Percentiles rank a stretch among this genome's conserved stretches.
These are phyloP conservation scores for Ptilodon capucinus DNA, from an alignment of 2,888 invertebrate species.

Conservation along the genomic window DNA sequence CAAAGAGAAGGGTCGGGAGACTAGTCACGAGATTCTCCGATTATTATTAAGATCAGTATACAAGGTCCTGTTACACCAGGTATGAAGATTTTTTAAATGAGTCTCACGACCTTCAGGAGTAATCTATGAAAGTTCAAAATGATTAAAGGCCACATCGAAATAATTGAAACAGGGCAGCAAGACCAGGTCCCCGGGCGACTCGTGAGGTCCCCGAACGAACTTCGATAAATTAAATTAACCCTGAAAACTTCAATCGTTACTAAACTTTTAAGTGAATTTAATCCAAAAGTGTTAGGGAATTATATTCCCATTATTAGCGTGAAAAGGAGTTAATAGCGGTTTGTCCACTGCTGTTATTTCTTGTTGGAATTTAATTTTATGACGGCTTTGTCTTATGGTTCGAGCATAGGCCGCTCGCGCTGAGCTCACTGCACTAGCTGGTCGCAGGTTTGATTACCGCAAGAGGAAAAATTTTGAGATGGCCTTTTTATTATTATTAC, in stretches of 20 bases:
- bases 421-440: too few species aligned
- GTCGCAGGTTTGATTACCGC: too few species aligned
- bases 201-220: neutral
- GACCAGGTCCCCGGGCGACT: neutral
- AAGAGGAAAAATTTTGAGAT: too few species aligned
- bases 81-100: neutral
- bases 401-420: too few species aligned
- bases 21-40: neutral
- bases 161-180: neutral
- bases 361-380: too few species aligned
- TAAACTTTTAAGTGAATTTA: neutral
- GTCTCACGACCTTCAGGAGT: neutral
- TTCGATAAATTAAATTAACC: neutral
- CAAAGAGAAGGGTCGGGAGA: neutral
- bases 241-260: neutral
- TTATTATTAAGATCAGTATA: neutral
- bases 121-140: neutral
- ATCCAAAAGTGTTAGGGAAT: neutral
- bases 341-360: too few species aligned
- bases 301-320: neutral
- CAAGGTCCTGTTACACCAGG: neutral
- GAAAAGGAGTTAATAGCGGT: neutral
- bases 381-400: too few species aligned
- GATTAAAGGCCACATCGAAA: neutral
- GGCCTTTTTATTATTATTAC: too few species aligned